Evolutionary conservation across 2,888 invertebrate genomes (phyloP).

Genomic region (Palloptera scutellata): DNA sequence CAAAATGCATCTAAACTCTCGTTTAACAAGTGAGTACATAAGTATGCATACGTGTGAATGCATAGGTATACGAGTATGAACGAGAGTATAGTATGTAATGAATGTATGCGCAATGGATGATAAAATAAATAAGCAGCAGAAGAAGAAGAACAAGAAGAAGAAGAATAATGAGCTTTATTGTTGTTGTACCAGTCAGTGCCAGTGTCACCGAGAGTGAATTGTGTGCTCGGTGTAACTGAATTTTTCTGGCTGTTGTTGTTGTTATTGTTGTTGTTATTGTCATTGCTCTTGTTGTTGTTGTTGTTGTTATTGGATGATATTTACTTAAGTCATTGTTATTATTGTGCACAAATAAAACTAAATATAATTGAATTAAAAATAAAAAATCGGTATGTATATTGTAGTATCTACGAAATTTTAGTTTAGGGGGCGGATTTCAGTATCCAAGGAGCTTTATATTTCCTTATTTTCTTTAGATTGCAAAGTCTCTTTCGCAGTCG

Average conservation of each 20-base stretch:
- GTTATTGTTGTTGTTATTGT: slow-evolving; percentile 20
- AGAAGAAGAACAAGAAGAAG: slow-evolving; percentile 12
- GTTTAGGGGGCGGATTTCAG: no score
- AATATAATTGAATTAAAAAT: slow-evolving; percentile 20
- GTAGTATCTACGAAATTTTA: not conserved
- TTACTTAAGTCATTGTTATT: slow-evolving; percentile 26
- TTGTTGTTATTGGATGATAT: slow-evolving; percentile 32
- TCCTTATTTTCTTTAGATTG: no score
- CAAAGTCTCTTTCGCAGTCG: no score
- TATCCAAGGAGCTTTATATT: no score
- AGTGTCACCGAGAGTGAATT: slow-evolving; percentile 43
- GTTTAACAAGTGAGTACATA: not conserved
- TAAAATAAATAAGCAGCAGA: not conserved
- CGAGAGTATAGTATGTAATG: not conserved
- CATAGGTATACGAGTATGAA: not conserved
- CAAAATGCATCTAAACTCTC: no score
- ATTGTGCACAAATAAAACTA: slow-evolving; percentile 1
- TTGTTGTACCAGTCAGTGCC: slow-evolving; percentile 60
- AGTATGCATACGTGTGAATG: slow-evolving; percentile 10
- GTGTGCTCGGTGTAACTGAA: slow-evolving; percentile 41
- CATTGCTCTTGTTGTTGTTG: slow-evolving; percentile 36
- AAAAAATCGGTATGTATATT: slow-evolving; percentile 14
- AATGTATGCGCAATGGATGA: no score
- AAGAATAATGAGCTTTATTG: slow-evolving; percentile 32
- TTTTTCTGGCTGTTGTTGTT: slow-evolving; percentile 51